phyloP scores from a whole-genome alignment of 2,113 vertebrate species.

The Polypterus bichir region DNA sequence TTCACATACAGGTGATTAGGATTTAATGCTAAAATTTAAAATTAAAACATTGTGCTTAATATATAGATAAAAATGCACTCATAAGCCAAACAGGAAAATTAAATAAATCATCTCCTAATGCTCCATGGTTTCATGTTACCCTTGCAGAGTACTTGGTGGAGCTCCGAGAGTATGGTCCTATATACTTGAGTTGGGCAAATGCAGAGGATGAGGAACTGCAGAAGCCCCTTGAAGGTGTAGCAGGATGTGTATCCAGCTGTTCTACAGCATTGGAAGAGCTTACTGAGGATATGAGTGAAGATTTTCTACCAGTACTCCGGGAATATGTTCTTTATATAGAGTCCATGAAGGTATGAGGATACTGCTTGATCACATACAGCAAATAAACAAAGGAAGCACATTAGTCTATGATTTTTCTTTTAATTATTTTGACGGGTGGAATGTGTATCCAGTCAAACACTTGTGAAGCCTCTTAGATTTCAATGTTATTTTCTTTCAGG shows the following conservation, averaged over 20 bases:
- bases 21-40: background rate
- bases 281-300: constrained; percentile 81
- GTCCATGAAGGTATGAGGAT: constrained; percentile 78
- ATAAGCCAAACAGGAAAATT: too few relatives aligned
- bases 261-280: constrained; percentile 74
- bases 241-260: constrained; percentile 68
- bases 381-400: too few relatives aligned
- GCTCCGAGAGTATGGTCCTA: constrained; percentile 74
- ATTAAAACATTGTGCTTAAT: too few relatives aligned
- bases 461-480: too few relatives aligned
- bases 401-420: too few relatives aligned
- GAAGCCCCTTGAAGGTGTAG: constrained; percentile 75
- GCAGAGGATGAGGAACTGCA: constrained; percentile 62
- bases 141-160: constrained; percentile 80
- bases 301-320: constrained; percentile 83
- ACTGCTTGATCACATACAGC: too few relatives aligned
- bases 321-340: constrained; percentile 89
- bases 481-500: too few relatives aligned
- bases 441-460: too few relatives aligned
- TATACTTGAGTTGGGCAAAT: constrained; percentile 80
- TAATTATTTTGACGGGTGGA: too few relatives aligned
- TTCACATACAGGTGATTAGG: background rate
- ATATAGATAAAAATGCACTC: too few relatives aligned
- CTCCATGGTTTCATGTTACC: background rate
- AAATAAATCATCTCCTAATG: too few relatives aligned